Conservation (phyloP, 2,888 invertebrate genomes). For the Boloria selene region DNA sequence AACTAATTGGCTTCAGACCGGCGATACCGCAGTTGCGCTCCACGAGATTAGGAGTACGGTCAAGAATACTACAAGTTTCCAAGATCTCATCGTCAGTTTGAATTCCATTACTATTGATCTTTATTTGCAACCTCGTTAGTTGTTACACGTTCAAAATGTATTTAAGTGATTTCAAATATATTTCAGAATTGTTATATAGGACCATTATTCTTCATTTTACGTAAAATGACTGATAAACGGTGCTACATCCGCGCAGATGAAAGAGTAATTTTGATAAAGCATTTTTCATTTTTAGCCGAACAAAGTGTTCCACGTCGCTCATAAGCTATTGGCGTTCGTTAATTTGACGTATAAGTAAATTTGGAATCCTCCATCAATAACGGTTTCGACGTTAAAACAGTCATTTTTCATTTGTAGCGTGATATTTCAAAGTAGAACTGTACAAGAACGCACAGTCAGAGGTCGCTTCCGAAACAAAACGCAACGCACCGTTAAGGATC, state of each 20-base stretch:
- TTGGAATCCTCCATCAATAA: slow-evolving; percentile 73
- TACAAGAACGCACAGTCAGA: slow-evolving; percentile 61
- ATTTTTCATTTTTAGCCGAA: slow-evolving; percentile 37
- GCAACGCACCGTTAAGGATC: slow-evolving; percentile 53
- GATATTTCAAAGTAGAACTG: slow-evolving; percentile 62
- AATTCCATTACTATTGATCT: slow-evolving; percentile 31
- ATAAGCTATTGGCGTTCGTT: slow-evolving; percentile 45
- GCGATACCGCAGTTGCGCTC: slow-evolving; percentile 53
- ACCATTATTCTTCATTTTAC: slow-evolving; percentile 16
- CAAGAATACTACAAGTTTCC: slow-evolving; percentile 39
- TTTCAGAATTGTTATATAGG: not conserved
- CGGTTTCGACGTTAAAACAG: slow-evolving; percentile 73
- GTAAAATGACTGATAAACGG: slow-evolving; percentile 25
- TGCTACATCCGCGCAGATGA: slow-evolving; percentile 34
- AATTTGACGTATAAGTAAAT: slow-evolving; percentile 72
- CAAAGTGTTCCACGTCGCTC: slow-evolving; percentile 39
- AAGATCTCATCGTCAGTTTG: slow-evolving; percentile 31
- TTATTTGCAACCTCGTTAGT: slow-evolving; percentile 13
- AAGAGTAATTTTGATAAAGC: slow-evolving; percentile 38
- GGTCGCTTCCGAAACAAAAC: slow-evolving; percentile 65
- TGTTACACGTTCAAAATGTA: slow-evolving; percentile 9
- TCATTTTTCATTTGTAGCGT: slow-evolving; percentile 71
- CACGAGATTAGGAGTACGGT: slow-evolving; percentile 39
- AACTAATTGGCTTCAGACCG: slow-evolving; percentile 64
- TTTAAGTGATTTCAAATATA: slow-evolving; percentile 3